Base-by-base conservation (phyloP, 2,888 invertebrate genomes). In the Zygothrica quintamaculata region DNA sequence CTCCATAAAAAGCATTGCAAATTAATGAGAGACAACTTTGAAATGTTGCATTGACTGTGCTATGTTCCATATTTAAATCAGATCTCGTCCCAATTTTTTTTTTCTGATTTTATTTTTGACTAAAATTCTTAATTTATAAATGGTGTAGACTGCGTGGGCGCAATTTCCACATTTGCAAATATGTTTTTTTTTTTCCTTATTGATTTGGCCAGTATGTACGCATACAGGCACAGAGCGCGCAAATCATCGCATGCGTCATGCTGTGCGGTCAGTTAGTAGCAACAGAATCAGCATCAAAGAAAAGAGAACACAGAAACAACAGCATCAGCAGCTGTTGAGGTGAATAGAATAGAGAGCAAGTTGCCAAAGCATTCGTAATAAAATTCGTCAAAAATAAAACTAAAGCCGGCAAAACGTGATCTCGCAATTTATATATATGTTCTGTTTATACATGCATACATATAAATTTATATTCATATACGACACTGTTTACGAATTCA, bases 1-100 rank as follows among this genome's bases (percentile, higher is more conserved):
- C 60, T 67, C 82, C 85, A 84, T 84, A 79, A 82, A 82, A 75
- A 82, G 76, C 62, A 53, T 61, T 56, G 64, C 80, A 59, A 79
- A 81, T 74, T 71, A 59, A 56, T 68, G 48, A 74, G 39, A 40
- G 37, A 1, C 82, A 66, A 68, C 65, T 64, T 71, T 55, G 43
- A 59, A 58, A 58, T 64, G 47, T 37, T 68, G 64, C 74, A 68
- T 31, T 52, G 43, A 29, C 33, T 29, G 48, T 29, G 48, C 33
- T 47, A 22, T 11, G 51, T 43, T 53, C 43, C 58, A 64, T 37
- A 68, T 68, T n/a, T 16, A 33, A 60, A 78, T 65, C 44, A 47
- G 57, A 44, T 42, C 59, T 55, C 25, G 53, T 5, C 16, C 47
- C 68, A 66, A 53, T 52, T 44, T n/a, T n/a, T n/a, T n/a, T n/a